Evolutionary conservation across 2,113 vertebrate genomes (phyloP), one percentile per base, ranked within the genome.

Genomic region (Zosterops pallidus): DNA sequence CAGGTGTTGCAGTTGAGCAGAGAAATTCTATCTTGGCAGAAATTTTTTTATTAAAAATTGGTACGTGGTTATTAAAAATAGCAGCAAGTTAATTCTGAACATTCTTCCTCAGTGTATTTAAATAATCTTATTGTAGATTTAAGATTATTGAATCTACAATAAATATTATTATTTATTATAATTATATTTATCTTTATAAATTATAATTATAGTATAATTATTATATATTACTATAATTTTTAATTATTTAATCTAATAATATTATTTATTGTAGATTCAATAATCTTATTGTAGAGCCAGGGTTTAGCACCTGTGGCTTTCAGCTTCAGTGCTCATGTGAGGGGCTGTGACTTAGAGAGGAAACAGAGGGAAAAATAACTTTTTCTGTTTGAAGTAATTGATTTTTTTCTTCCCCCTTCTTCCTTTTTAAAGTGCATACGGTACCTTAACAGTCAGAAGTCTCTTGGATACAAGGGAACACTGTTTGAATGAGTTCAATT

Each of bases 401-500:
- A 90, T 63, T n/a, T 83, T 85, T 63, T 93, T n/a, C 37, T 37
- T 37, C 37, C 12, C 4, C 11, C 96, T 77, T 71, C 96, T 86
- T 96, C 97, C 75, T 92, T 97, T 94, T 49, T 91, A 25, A 90
- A 99, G 99, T 81, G 99, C 99, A 21, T 99, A 99, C 19, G 99
- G 99, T 96, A 99, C 99, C 57, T 98, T 99, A 96, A 99, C 99
- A 22, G 99, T 99, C 96, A 98, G 99, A 94, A 99, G 99, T 96
- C 98, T 99, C 56, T 95, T 99, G 97, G 99, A 99, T 97, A 99
- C 99, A 1, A 98, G 99, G 97, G 99, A 99, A 78, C 99, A 99
- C 97, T 99, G 99, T 95, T 94, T 99, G 97, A 99, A 99, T 3
- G 99, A 99, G 97, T 99, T 99, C 98, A 99, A 98, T 98, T 99